Evolutionary conservation across 2,113 vertebrate species (phyloP), one percentile per base, ranked within the genome.

Genomic region (Coptodon bakossiorum): DNA sequence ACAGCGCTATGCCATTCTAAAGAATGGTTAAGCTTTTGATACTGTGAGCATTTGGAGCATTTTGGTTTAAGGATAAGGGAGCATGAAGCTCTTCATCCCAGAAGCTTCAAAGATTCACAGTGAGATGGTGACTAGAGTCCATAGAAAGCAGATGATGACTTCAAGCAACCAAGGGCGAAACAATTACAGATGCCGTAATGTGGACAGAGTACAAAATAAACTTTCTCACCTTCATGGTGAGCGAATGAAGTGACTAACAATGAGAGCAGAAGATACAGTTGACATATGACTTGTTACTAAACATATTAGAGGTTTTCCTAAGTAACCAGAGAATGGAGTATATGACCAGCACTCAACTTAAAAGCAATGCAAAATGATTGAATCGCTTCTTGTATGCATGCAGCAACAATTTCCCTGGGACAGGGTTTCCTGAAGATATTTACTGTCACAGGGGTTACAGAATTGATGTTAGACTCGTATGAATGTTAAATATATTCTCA

Each of bases 161-260:
- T 43, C 13, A 71, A 9, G 36, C 2, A 5, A 71, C 13, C 13
- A 43, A 8, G 1, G 1, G 1, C 0, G 5, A 71, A 71, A 71
- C n/a, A 16, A 6, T 40, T 24, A 24, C 36, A 40, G 36, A 40
- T 71, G 66, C 7, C 14, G n/a, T 24, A 68, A 14, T 22, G 66
- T 43, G 66, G 10, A 71, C n/a, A 24, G 7, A 43, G 5, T 24
- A 43, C 11, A 71, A 71, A 71, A 71, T 43, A 1, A 27, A 3
- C 13, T 24, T 43, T 24, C 68, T 45, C 22, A 73, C 22, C 22
- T 43, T 45, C 38, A 9, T 2, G 22, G 68, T 14, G 22, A 73
- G 66, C 1, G 8, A 73, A 9, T 73, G 22, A 73, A 2, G 7
- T 24, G 66, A 16, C 22, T 7, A 73, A 43, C 68, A 73, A 13